These are phyloP conservation scores for Gymnocephalus cernua DNA, from an alignment of 2,113 vertebrate genomes.

Conservation along the genomic window DNA sequence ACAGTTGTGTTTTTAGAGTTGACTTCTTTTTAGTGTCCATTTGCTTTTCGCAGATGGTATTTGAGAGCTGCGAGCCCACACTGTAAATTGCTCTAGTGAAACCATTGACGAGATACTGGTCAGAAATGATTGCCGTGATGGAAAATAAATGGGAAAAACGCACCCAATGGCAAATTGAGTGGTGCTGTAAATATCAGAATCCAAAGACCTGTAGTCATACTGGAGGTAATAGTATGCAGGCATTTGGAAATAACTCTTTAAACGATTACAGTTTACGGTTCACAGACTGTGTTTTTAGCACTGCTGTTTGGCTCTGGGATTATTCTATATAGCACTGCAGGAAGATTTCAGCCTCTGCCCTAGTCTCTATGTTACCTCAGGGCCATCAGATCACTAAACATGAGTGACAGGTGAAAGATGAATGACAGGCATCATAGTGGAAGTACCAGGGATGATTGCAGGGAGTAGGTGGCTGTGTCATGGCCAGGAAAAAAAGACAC, in stretches of 20 bases:
- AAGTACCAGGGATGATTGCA: constrained; percentile 59
- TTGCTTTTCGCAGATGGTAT: constrained; percentile 7
- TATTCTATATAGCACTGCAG: background rate
- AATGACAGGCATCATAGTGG: constrained; percentile 47
- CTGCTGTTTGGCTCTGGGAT: background rate
- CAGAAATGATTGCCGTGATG: constrained; percentile 43
- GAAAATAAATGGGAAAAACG: constrained; percentile 51
- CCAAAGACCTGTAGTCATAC: background rate
- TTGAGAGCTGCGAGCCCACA: background rate
- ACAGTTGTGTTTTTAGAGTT: constrained; percentile 2
- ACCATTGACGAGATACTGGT: constrained; percentile 36
- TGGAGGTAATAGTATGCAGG: constrained; percentile 7
- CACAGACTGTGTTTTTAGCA: constrained; percentile 13
- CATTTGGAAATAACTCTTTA: constrained; percentile 21
- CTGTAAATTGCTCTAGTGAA: constrained; percentile 38
- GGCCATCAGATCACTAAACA: constrained; percentile 42
- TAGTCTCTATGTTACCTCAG: background rate
- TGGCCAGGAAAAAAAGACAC: constrained; percentile 38
- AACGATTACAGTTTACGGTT: too few relatives aligned
- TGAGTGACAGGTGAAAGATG: constrained; percentile 54
- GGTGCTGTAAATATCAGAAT: constrained; percentile 39
- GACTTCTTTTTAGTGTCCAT: constrained; percentile 21
- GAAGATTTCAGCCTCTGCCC: background rate
- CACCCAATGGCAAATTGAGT: constrained; percentile 20
- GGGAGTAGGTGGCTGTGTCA: constrained; percentile 48